Base-by-base conservation (phyloP, 1,140 invertebrate genomes). In the Kradibia gibbosae region DNA sequence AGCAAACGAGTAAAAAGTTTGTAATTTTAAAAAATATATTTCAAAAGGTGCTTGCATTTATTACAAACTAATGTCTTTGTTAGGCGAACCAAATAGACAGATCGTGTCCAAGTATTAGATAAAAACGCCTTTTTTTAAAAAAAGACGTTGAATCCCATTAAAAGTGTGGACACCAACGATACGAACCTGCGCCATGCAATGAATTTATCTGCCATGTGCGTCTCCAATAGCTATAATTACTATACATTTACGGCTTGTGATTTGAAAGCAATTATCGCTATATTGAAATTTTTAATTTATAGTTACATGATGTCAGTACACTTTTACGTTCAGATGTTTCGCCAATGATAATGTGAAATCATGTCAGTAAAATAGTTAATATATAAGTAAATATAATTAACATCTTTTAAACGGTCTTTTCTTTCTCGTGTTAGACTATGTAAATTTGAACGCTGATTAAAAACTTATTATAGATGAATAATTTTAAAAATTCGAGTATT, bases 71-170 rank as follows among this genome's bases (percentile, higher is more conserved):
- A 62, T 28, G 34, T 65, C 39, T 78, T 17, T 31, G 22, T 36
- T 11, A 39, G 39, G 48, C 17, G 4, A 65, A 22, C 17, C 55
- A 78, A 71, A 71, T 42, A 70, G 20, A 70, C 13, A 62, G 53
- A 78, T 15, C 39, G 20, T 67, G 45, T 53, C 53, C n/a, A 3
- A 34, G 48, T 15, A 50, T 28, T 17, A 7, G 39, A 65, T 77
- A 77, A 48, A 67, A 77, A 36, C n/a, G 25, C n/a, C n/a, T 53
- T 39, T 39, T 70, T 13, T 53, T 55, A 70, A 31, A 42, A 79
- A 71, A 72, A 57, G 5, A 28, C 20, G 17, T 70, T 71, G 31
- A 73, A 62, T 80, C 36, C n/a, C 42, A 80, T 80, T 80, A 60
- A 57, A 55, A 71, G 53, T 25, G 45, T 34, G 25, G 22, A 48